Base-by-base conservation (phyloP, 2,797 vertebrate genomes). In the Merluccius polli region DNA sequence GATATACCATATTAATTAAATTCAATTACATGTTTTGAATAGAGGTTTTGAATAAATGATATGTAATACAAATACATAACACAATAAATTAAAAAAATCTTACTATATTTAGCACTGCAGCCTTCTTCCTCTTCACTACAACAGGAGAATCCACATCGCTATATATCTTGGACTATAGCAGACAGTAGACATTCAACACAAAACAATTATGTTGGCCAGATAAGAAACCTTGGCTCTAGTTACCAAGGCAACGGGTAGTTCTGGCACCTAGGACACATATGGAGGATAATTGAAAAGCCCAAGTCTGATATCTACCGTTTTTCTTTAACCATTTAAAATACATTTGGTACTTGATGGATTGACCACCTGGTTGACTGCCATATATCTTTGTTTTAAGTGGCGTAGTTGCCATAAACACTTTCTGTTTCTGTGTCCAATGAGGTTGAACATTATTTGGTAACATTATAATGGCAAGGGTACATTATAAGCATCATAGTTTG, bases 71-170 rank as follows among this genome's bases (percentile, higher is more conserved):
- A 35, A 13, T 24, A 33, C 30, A 21, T 9, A 73, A 33, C 44
- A 48, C 69, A 44, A 15, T 38, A 38, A 27, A 8, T 41, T 27
- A 13, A 0, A 4, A 15, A 27, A 59, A 33, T 71, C 87, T 84
- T 80, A 94, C 92, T 73, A 74, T 87, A 32, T 88, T 79, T 0
- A 90, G 76, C 0, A 77, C 85, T 74, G 82, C 79, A 1, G 35
- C 10, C 7, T 75, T 85, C 83, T 86, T 94, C 81, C 85, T 90
- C 41, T 81, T 87, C 31, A 75, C 85, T 4, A 87, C 78, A 72
- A 92, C 3, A 0, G 91, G 92, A 7, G 93, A 94, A 76, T 93
- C 91, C 6, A 84, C 79, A 0, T 92, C 91, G 74, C 86, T 88
- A 75, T 41, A 70, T 75, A 81, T 8, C 77, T 84, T 89, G 21